These are phyloP conservation scores for Heliconius eleuchia DNA, from an alignment of 1,140 invertebrate species.

Conservation along the genomic window DNA sequence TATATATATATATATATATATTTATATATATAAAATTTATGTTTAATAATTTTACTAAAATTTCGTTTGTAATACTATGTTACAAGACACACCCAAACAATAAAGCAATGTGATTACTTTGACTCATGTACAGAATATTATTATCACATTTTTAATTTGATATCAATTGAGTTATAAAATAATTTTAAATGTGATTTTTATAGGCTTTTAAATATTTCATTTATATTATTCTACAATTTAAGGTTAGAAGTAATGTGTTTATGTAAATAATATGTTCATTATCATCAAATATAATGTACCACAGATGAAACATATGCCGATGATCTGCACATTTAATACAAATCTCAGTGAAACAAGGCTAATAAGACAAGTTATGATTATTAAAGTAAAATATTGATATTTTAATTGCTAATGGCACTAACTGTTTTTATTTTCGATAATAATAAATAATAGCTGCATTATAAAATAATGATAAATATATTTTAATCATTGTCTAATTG, in stretches of 20 bases:
- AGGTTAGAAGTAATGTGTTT: not conserved
- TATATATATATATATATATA: no score
- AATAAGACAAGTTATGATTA: not conserved
- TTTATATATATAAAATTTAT: not conserved
- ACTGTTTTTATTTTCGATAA: not conserved
- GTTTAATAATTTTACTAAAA: not conserved
- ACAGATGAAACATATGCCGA: not conserved
- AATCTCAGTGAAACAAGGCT: not conserved
- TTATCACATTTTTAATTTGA: constrained; percentile 1
- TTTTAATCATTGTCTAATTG: not conserved
- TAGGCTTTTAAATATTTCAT: no score
- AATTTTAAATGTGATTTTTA: not conserved
- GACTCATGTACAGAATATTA: not conserved
- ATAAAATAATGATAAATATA: not conserved
- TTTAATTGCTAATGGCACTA: not conserved
- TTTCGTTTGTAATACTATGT: not conserved
- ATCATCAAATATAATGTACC: not conserved
- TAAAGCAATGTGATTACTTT: not conserved
- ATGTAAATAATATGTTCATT: not conserved
- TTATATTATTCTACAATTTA: no score
- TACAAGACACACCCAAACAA: not conserved
- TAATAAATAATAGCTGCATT: not conserved
- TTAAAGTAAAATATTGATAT: not conserved
- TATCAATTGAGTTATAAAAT: not conserved
- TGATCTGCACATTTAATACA: not conserved